Evolutionary conservation across 2,888 invertebrate genomes (phyloP), one percentile per base, ranked within the genome.

Genomic region (Drosophila merina): DNA sequence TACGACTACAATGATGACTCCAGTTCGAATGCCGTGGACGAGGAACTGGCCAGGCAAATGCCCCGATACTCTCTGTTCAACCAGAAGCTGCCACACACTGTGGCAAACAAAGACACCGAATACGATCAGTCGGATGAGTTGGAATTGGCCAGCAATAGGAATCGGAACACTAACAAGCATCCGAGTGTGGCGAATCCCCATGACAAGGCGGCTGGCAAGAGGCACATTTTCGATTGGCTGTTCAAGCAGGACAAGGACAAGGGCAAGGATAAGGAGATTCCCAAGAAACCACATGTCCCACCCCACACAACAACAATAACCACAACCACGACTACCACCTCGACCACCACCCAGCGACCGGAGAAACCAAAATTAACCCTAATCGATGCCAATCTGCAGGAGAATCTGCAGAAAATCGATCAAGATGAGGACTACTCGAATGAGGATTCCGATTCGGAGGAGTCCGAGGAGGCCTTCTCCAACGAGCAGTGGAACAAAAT

Each of bases 401-500:
- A 20, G 5, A 33, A 14, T 50, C 45, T 70, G 7, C 45, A 40
- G 20, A 40, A 12, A 7, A 33, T 10, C 33, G 49, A 30, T 8
- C 42, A 30, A 8, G 45, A 33, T 0, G 62, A 71, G 50, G 59
- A 55, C 12, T 40, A 44, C 28, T 50, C 62, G 10, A 54, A 62
- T 0, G 67, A 50, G 20, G 67, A 66, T 25, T 49, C 60, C n/a
- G 66, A 72, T n/a, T 60, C 75, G 38, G 69, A 72, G 38, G 69
- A 72, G 10, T 42, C 90, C 64, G 71, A 90, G 50, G 73, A 90
- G 72, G 69, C 89, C 72, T 72, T 91, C 81, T 76, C 92, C 77
- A 75, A 91, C 72, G 86, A 92, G 71, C 75, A 91, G 79, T 77
- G 91, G 91, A 81, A 92, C 79, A 86, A 92, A 79, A 88, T 91